These are phyloP conservation scores for Ameiurus melas DNA, from an alignment of 2,113 vertebrate genomes.

Conservation along the genomic window DNA sequence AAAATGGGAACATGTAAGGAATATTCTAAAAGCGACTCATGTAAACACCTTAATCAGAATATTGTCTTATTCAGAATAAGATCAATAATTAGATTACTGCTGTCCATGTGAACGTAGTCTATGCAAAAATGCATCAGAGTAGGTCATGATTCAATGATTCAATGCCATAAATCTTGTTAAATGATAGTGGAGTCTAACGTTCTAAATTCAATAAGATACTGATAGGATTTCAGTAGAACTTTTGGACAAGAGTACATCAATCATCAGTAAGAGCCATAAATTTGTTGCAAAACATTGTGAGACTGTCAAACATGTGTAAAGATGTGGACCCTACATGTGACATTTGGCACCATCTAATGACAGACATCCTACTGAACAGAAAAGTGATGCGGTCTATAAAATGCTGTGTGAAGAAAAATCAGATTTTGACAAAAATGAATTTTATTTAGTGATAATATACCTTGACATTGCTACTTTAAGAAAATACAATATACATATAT, in stretches of 20 bases:
- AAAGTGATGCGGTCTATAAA: background rate
- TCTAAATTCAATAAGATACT: background rate
- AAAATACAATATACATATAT: background rate
- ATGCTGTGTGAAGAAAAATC: background rate
- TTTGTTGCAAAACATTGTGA: background rate
- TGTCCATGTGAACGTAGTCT: too few relatives aligned
- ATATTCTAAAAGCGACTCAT: too few relatives aligned
- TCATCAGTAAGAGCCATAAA: background rate
- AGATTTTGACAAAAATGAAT: background rate
- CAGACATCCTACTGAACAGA: background rate
- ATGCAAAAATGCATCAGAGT: too few relatives aligned
- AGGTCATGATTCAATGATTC: background rate
- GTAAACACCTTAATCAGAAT: too few relatives aligned
- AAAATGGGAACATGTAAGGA: too few relatives aligned
- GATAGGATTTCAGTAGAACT: background rate
- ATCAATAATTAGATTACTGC: too few relatives aligned
- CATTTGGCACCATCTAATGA: conserved; percentile 3
- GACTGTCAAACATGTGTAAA: conserved; percentile 12
- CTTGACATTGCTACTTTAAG: background rate
- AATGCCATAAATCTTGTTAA: background rate
- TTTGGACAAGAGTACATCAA: background rate
- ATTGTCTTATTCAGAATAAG: too few relatives aligned
- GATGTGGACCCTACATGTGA: conserved; percentile 13
- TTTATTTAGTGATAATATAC: background rate
- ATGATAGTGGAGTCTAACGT: background rate